Conservation (phyloP, 64 coral and sea anemone genomes). For the Trachythela sp. region DNA sequence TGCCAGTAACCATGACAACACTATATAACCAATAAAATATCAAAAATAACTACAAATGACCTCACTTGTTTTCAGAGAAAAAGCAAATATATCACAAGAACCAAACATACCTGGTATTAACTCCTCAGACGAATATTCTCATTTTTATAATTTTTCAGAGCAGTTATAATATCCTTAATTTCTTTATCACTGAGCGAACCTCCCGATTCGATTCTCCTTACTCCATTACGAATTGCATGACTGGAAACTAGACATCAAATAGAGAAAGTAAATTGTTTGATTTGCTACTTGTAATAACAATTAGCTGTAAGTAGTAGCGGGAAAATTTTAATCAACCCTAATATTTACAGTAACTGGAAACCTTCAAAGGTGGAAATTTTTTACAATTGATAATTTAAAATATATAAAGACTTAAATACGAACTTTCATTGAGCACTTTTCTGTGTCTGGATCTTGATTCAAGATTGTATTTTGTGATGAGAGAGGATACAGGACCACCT, state of each 20-base stretch:
- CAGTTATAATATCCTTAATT: background rate
- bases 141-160: background rate
- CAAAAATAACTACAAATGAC: background rate
- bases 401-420: background rate
- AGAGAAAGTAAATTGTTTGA: background rate
- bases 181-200: background rate
- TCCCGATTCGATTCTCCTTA: background rate
- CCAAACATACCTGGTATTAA: background rate
- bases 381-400: no score
- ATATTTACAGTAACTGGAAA: no score
- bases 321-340: no score
- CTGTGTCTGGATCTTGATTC: background rate
- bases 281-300: no score
- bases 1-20: background rate
- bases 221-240: background rate
- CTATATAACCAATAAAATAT: background rate
- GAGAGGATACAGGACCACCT: background rate
- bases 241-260: background rate
- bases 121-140: background rate
- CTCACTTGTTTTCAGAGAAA: background rate
- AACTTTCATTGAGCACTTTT: background rate
- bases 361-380: no score
- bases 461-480: background rate
- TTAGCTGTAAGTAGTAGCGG: no score
- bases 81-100: background rate